Evolutionary conservation across 2,797 vertebrate species (phyloP).

Genomic region (Eulemur albifrons): DNA sequence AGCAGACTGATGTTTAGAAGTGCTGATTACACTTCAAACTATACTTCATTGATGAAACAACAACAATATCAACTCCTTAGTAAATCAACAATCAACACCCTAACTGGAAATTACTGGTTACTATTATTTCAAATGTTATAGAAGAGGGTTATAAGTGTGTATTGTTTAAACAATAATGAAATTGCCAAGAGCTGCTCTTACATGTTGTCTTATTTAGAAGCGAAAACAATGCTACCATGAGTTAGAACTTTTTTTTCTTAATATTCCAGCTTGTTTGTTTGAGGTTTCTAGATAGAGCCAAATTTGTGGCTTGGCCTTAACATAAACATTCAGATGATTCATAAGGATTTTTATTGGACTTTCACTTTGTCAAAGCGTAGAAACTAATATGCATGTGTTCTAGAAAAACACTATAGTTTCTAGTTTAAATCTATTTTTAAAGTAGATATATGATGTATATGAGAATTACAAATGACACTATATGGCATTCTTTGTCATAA

Average conservation of each 20-base stretch:
- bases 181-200: neutral
- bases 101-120: neutral
- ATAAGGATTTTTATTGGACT: neutral
- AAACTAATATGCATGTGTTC: neutral
- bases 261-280: neutral
- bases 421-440: neutral
- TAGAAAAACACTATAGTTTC: neutral
- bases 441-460: neutral
- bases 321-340: neutral
- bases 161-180: neutral
- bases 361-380: slow-evolving; percentile 22
- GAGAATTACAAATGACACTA: neutral
- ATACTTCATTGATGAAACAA: neutral
- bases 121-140: neutral
- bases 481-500: slow-evolving; percentile 1
- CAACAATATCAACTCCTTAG: neutral
- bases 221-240: neutral
- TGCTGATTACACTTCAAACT: neutral
- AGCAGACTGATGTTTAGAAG: neutral
- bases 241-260: neutral
- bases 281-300: neutral
- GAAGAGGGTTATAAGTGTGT: neutral
- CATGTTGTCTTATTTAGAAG: neutral
- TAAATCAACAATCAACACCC: neutral
- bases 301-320: neutral